These are phyloP conservation scores for Saguinus oedipus DNA, from an alignment of 2,797 vertebrate species.

Conservation along the genomic window DNA sequence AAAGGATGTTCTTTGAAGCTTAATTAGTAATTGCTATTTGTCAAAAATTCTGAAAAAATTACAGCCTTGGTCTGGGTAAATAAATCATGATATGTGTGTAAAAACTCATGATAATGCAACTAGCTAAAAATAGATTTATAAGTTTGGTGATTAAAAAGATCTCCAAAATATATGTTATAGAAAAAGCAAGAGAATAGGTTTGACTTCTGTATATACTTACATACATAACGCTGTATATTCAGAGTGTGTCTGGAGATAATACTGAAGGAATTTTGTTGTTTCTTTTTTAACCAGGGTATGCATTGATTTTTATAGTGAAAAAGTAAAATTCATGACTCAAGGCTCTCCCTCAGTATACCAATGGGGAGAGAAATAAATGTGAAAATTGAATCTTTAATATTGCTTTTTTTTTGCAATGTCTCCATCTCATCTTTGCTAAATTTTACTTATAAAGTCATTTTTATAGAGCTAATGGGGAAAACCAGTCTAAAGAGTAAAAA, in stretches of 20 bases:
- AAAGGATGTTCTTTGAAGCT: background rate
- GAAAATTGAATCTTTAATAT: background rate
- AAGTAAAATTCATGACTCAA: background rate
- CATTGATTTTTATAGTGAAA: conserved; percentile 43
- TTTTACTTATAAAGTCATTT: conserved; percentile 2
- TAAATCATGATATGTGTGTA: background rate
- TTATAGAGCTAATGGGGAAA: background rate
- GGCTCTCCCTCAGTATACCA: background rate
- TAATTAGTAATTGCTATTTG: background rate
- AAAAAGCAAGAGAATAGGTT: background rate
- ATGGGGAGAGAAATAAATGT: conserved; percentile 28
- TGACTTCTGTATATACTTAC: background rate
- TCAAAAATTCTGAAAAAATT: background rate
- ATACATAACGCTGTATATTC: background rate
- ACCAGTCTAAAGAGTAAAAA: background rate
- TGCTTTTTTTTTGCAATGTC: background rate
- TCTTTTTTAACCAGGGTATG: background rate
- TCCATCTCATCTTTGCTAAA: background rate
- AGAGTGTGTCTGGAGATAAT: background rate
- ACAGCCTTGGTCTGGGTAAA: background rate
- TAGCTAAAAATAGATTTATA: conserved; percentile 17
- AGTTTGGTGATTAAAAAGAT: background rate
- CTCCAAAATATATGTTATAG: background rate
- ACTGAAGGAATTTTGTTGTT: background rate
- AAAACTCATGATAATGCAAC: background rate